phyloP scores from a whole-genome alignment of 2,113 vertebrate species.

The Vimba vimba region DNA sequence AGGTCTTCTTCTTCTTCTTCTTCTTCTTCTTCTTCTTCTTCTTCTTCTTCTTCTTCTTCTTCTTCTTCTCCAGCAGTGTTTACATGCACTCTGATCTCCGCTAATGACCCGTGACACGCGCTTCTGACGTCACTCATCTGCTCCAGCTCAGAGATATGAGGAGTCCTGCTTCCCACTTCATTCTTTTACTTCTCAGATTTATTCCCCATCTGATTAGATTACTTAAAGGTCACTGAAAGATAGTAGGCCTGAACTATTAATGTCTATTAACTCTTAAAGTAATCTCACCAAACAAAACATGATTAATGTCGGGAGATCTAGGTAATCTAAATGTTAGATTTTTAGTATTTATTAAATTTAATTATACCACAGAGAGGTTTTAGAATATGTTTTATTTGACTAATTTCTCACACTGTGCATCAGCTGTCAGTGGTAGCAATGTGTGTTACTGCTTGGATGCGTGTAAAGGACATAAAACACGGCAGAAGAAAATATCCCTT shows the following conservation, averaged over 20 bases:
- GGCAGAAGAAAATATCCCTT: neutral
- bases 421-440: neutral
- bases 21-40: neutral
- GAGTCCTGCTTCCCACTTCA: neutral
- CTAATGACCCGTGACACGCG: conserved; percentile 47
- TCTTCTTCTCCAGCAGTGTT: conserved; percentile 31
- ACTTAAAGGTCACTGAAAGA: neutral
- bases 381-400: neutral
- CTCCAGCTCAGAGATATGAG: neutral
- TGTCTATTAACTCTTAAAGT: neutral
- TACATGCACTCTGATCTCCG: conserved; percentile 53
- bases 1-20: neutral
- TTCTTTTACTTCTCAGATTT: neutral
- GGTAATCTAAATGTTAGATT: neutral
- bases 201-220: neutral
- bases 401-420: neutral
- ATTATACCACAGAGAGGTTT: neutral
- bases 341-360: neutral
- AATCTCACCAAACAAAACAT: neutral
- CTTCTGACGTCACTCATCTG: neutral
- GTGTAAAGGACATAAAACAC: neutral
- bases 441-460: neutral
- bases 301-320: neutral
- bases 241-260: neutral
- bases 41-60: neutral